Evolutionary conservation across 53 echinoderm and acorn worm species (phyloP).

Genomic region (Apostichopus leukothele): DNA sequence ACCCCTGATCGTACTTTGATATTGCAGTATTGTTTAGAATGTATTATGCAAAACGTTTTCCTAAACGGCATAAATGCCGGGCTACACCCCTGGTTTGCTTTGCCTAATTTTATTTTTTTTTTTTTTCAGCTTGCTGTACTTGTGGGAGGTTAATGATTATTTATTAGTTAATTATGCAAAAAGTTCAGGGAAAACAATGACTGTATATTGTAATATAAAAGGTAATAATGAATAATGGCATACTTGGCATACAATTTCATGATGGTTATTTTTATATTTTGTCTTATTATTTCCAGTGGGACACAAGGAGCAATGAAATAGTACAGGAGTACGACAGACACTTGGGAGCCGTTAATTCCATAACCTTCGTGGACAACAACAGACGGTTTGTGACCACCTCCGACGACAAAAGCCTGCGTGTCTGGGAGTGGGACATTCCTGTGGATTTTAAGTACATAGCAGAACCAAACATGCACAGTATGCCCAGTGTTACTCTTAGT

Average conservation of each 20-base stretch:
- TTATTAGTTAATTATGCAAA: too few species aligned
- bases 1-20: too few species aligned
- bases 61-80: too few species aligned
- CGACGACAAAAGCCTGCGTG: conserved; percentile 93
- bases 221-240: too few species aligned
- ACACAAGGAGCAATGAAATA: conserved; percentile 82
- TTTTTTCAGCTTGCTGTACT: too few species aligned
- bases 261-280: background rate
- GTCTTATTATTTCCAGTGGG: conserved; percentile 66
- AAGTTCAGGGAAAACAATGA: too few species aligned
- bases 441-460: conserved; percentile 99
- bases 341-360: conserved; percentile 96
- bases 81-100: too few species aligned
- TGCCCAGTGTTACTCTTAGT: conserved; percentile 95
- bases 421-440: conserved; percentile 99
- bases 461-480: conserved; percentile 96
- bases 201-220: too few species aligned
- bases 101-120: too few species aligned
- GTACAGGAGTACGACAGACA: conserved; percentile 98
- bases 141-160: too few species aligned
- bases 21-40: too few species aligned
- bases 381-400: conserved; percentile 95
- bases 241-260: background rate
- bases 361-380: conserved; percentile 93
- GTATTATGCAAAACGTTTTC: too few species aligned